phyloP scores from a whole-genome alignment of 2,113 vertebrate genomes.

The Tyto alba region DNA sequence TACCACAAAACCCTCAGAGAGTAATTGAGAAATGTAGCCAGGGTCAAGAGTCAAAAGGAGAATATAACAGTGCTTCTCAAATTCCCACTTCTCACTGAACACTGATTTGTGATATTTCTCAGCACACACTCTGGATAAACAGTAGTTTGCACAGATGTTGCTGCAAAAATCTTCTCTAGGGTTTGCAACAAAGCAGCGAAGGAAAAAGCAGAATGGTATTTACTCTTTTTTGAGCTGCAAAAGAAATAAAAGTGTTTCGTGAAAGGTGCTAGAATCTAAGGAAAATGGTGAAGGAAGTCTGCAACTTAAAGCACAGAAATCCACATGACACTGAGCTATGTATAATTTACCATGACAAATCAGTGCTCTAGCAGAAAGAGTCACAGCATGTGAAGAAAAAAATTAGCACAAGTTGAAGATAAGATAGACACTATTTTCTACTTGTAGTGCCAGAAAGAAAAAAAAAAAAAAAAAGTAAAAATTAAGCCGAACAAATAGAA shows the following conservation, averaged over 20 bases:
- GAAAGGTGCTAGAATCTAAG: not conserved
- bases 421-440: not conserved
- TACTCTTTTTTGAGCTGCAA: not conserved
- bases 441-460: not conserved
- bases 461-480: not conserved
- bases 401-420: slow-evolving; percentile 14
- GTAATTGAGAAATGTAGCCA: not conserved
- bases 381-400: slow-evolving; percentile 46
- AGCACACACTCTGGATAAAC: not conserved
- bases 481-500: not conserved
- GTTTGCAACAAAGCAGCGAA: not conserved
- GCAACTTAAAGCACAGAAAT: slow-evolving; percentile 14
- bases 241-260: not conserved
- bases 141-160: not conserved
- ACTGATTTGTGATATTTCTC: not conserved
- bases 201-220: not conserved
- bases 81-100: not conserved
- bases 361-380: slow-evolving; percentile 9
- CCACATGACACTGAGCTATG: not conserved
- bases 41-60: not conserved
- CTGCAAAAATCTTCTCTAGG: not conserved
- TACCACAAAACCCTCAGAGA: not conserved
- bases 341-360: slow-evolving; percentile 57
- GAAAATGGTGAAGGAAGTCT: not conserved
- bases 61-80: not conserved